Evolutionary conservation across 2,888 invertebrate genomes (phyloP).

Genomic region (Onchidella celtica): DNA sequence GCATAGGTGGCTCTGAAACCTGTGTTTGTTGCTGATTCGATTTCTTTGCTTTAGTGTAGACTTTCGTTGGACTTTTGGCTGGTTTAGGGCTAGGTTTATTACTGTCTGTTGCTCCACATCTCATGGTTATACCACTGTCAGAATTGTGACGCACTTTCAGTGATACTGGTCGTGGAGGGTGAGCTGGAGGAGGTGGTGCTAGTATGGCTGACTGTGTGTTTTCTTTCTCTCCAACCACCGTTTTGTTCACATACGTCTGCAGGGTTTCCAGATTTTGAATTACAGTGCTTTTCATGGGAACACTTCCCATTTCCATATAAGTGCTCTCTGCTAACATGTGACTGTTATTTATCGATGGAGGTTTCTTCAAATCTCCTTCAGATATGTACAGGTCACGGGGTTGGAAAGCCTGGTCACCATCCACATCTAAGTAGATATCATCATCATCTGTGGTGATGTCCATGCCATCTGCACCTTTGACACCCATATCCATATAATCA

Average conservation of each 20-base stretch:
- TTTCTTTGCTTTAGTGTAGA: slow-evolving; percentile 44
- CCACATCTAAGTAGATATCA: slow-evolving; percentile 49
- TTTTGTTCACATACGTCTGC: slow-evolving; percentile 57
- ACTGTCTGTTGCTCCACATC: background rate
- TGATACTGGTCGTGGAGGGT: slow-evolving; percentile 35
- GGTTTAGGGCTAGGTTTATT: slow-evolving; percentile 6
- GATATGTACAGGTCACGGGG: slow-evolving; percentile 38
- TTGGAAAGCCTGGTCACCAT: background rate
- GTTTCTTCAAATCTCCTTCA: slow-evolving; percentile 52
- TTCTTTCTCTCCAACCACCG: slow-evolving; percentile 48
- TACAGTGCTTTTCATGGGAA: slow-evolving; percentile 57
- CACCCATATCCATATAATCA: slow-evolving; percentile 69
- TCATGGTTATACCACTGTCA: slow-evolving; percentile 8
- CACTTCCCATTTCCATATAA: slow-evolving; percentile 70
- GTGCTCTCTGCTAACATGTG: slow-evolving; percentile 61
- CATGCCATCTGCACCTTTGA: background rate
- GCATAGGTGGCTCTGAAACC: slow-evolving; percentile 51
- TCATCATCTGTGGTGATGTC: slow-evolving; percentile 30
- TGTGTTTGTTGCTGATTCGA: background rate
- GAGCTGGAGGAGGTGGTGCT: slow-evolving; percentile 22
- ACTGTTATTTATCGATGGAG: slow-evolving; percentile 46
- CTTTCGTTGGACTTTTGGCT: slow-evolving; percentile 43
- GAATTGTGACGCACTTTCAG: slow-evolving; percentile 40
- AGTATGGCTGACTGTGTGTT: background rate
- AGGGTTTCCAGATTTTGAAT: slow-evolving; percentile 60